Evolutionary conservation across 2,113 vertebrate genomes (phyloP), one percentile per base, ranked within the genome.

Genomic region (Tragulus kanchil): DNA sequence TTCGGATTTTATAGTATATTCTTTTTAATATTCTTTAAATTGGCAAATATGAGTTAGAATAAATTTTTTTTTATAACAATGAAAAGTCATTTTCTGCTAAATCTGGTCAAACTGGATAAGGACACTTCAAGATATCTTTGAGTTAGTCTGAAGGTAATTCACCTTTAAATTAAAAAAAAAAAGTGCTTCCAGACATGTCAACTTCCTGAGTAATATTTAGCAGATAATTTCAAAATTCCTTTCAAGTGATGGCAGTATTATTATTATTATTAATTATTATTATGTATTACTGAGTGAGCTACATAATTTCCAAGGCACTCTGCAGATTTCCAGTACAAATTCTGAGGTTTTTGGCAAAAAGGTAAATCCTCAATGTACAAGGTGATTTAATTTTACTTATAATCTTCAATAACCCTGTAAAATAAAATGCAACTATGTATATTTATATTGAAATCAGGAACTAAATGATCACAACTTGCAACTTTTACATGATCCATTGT

Each of bases 191-290:
- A 94, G 36, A 8, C 94, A 42, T 90, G 94, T 8, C 64, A 97
- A 83, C 21, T 93, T 71, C 48, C 69, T 58, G 21, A 96, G n/a
- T 31, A 6, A 16, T 26, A 71, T 36, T 90, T 71, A 91, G 36
- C 78, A 95, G 48, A 95, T 16, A 67, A 88, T 61, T 95, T 91
- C 48, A 82, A 84, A 92, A 56, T 85, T 82, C 64, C 78, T 88
- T 36, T 21, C 45, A 75, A 42, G 42, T 23, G 54, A 88, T 61
- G 65, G 94, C 0, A 94, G 23, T 2, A 28, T 0, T n/a, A 36
- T 36, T 36, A 36, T 36, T 36, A 36, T 36, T 36, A 36, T 36
- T 36, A 36, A 36, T 36, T 36, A 36, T 36, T 36, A 36, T 36
- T 36, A 36, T 36, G 3, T 5, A 75, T 62, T 77, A 61, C n/a